Base-by-base conservation (phyloP, 2,113 vertebrate genomes). In the Stictonetta naevosa region DNA sequence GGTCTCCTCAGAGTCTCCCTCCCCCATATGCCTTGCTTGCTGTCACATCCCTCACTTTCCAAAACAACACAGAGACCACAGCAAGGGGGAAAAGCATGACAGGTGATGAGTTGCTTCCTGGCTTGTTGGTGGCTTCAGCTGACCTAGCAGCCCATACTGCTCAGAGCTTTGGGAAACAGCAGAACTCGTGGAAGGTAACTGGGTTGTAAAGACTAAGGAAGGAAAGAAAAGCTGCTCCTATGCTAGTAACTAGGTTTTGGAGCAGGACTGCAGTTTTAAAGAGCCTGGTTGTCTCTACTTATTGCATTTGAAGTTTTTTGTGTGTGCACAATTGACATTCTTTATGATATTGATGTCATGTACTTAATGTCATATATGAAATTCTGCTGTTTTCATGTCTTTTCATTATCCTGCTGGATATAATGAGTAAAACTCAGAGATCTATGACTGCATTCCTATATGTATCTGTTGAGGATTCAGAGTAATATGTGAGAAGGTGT, bases 401-500 rank as follows among this genome's bases (percentile, higher is more conserved):
- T 88, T 73, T 74, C 56, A 44, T 12, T 31, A 33, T 83, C 4
- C 23, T 26, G 21, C 22, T 78, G 11, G 22, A 14, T 62, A 34
- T 67, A 77, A 58, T 59, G 22, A 79, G 28, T n/a, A 76, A 46
- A 85, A 88, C n/a, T 29, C 31, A 83, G n/a, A 60, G 20, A 42
- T 60, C 18, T 67, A 33, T 74, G 56, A 67, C 29, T 72, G 16
- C 42, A 38, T 40, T 46, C 88, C 25, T 55, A 8, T 63, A 34
- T 11, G 63, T 50, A 31, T 82, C n/a, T 75, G 7, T 44, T 44
- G 48, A 29, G 28, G 19, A 76, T 56, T 82, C 38, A 53, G 38
- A 34, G 18, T 64, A 77, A 62, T 19, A 20, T 6, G 3, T 0
- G 0, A 93, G 78, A 59, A 71, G 25, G 13, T 2, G 3, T 26